These are phyloP conservation scores for Netelia inedita DNA, from an alignment of 2,888 invertebrate genomes.

Conservation along the genomic window DNA sequence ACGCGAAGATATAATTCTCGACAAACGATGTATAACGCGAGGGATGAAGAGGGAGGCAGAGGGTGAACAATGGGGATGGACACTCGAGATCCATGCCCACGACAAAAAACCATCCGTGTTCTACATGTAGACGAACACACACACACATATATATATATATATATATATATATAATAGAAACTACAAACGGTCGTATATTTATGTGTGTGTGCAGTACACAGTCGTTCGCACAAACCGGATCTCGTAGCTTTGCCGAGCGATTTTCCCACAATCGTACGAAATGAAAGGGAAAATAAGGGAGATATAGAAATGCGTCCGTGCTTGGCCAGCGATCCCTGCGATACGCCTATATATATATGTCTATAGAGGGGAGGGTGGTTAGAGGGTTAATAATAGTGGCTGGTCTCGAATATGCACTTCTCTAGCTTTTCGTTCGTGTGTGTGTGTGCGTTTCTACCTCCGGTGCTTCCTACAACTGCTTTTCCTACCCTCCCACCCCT, in stretches of 20 bases:
- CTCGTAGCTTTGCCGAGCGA: conserved; percentile 44
- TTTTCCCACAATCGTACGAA: conserved; percentile 74
- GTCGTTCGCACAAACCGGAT: conserved; percentile 36
- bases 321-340: conserved; percentile 45
- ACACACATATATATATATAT: conserved; percentile 6
- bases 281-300: conserved; percentile 57
- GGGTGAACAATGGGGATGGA: conserved; percentile 51
- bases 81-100: conserved; percentile 73
- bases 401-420: conserved; percentile 53
- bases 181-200: conserved; percentile 6
- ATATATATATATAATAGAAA: not conserved
- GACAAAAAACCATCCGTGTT: conserved; percentile 47
- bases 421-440: conserved; percentile 39
- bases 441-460: conserved; percentile 23
- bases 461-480: conserved; percentile 47
- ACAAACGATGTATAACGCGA: not conserved
- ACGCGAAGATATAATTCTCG: conserved; percentile 49
- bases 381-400: conserved; percentile 64
- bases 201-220: not conserved
- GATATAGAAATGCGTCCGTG: conserved; percentile 37
- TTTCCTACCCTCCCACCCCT: conserved; percentile 4
- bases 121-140: conserved; percentile 6
- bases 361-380: conserved; percentile 17
- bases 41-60: not conserved
- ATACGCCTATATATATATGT: conserved; percentile 8